phyloP scores from a whole-genome alignment of 2,113 vertebrate species.

The Pandion haliaetus region DNA sequence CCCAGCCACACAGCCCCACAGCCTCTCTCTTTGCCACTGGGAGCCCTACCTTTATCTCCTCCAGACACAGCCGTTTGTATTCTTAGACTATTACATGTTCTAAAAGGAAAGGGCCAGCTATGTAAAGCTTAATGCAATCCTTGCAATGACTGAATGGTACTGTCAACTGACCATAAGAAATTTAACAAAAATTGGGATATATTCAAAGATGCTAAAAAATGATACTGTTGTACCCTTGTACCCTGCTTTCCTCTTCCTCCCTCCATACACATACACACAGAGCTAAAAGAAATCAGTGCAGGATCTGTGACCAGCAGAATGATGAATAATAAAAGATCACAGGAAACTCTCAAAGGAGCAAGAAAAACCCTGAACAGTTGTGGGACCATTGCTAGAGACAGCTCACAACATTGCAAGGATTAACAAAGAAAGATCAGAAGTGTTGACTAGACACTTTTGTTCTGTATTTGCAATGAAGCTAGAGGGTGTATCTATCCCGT shows the following conservation, averaged over 20 bases:
- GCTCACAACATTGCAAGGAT: background rate
- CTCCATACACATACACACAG: background rate
- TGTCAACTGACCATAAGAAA: background rate
- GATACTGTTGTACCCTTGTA: background rate
- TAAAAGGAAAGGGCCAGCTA: background rate
- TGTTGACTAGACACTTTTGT: constrained; percentile 63
- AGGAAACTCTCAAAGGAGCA: background rate
- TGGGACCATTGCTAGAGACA: background rate
- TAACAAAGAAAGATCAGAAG: constrained; percentile 60
- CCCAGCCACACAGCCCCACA: background rate
- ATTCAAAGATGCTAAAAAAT: background rate
- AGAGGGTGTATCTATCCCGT: constrained; percentile 40
- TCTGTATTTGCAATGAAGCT: constrained; percentile 50
- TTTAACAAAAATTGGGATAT: background rate
- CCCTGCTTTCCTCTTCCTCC: background rate
- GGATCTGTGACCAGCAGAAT: background rate
- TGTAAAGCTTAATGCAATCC: background rate
- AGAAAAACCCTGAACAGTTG: background rate
- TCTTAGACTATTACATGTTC: background rate
- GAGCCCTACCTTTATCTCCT: background rate
- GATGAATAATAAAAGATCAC: background rate
- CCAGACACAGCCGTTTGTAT: background rate
- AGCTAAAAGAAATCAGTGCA: background rate
- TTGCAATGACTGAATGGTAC: background rate
- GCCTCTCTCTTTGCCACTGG: background rate